A percentile compares a stretch with the other conserved stretches of the same genome.
Evolutionary conservation across 2,888 invertebrate species (phyloP).

Genomic region (Phymatocera aterrima): DNA sequence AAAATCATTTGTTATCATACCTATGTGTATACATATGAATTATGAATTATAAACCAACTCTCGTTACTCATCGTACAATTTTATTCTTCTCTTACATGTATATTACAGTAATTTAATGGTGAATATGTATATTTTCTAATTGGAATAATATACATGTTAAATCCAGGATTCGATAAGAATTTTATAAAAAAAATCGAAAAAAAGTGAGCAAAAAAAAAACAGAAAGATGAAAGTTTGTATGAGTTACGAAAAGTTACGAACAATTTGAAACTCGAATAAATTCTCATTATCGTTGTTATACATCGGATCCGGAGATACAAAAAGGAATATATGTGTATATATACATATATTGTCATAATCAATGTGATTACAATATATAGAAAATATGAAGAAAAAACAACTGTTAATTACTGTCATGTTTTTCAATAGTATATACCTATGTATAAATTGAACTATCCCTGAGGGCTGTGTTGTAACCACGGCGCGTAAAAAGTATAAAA

Average conservation of each 20-base stretch:
- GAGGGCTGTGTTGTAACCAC: conserved; percentile 30
- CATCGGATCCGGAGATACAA: not conserved
- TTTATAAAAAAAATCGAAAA: not conserved
- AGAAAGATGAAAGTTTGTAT: too few relatives aligned
- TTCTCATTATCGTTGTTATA: not conserved
- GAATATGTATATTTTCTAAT: conserved; percentile 1
- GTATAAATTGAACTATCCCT: conserved; percentile 17
- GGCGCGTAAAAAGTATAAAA: too few relatives aligned
- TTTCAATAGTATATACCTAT: conserved; percentile 19
- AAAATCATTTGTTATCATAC: too few relatives aligned
- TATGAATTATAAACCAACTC: not conserved
- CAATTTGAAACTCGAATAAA: conserved; percentile 1
- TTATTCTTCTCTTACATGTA: not conserved
- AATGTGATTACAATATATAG: conserved; percentile 32
- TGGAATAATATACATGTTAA: not conserved
- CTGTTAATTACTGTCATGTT: conserved; percentile 18
- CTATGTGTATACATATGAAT: too few relatives aligned
- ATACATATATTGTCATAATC: conserved; percentile 5
- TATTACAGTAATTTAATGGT: not conserved
- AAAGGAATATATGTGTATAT: too few relatives aligned
- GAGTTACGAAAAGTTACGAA: too few relatives aligned
- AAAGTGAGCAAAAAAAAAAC: not conserved
- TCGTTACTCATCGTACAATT: not conserved
- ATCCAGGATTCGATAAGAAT: not conserved
- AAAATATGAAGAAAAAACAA: too few relatives aligned